phyloP scores from a whole-genome alignment of 1,140 invertebrate genomes.

The Antheraea pernyi region DNA sequence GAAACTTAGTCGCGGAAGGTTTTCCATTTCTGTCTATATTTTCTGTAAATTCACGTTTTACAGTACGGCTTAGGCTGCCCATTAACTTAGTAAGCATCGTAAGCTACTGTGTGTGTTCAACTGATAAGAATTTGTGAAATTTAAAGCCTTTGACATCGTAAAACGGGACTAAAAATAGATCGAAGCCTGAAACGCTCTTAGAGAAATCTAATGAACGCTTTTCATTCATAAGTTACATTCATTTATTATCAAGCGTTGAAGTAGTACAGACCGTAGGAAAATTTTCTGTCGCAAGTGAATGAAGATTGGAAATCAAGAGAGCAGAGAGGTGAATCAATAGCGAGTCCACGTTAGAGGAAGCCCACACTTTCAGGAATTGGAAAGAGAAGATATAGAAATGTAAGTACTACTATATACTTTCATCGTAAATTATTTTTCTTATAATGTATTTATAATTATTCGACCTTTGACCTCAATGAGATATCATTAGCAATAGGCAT shows the following conservation, averaged over 20 bases:
- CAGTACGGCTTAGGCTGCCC: slow-evolving; percentile 23
- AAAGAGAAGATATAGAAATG: neutral
- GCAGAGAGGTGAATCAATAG: neutral
- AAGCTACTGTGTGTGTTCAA: slow-evolving; percentile 29
- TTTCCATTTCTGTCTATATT: slow-evolving; percentile 61
- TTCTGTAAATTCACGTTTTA: slow-evolving; percentile 55
- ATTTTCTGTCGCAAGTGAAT: neutral
- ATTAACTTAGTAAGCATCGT: slow-evolving; percentile 24
- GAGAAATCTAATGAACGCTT: slow-evolving; percentile 55
- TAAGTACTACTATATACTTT: neutral
- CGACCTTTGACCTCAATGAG: too few relatives aligned
- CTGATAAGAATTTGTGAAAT: slow-evolving; percentile 21
- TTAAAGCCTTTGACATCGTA: slow-evolving; percentile 27
- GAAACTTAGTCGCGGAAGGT: slow-evolving; percentile 62
- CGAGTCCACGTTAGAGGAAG: neutral
- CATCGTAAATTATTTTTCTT: too few relatives aligned
- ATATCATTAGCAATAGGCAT: too few relatives aligned
- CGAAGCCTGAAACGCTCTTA: slow-evolving; percentile 45
- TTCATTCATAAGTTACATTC: slow-evolving; percentile 74
- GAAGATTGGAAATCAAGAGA: neutral
- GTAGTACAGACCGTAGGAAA: slow-evolving; percentile 23
- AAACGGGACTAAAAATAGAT: slow-evolving; percentile 63
- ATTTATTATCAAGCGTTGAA: slow-evolving; percentile 58
- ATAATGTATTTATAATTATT: too few relatives aligned
- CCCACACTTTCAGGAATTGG: neutral